These are phyloP conservation scores for Condylura cristata DNA, from an alignment of 2,113 vertebrate genomes.

Conservation along the genomic window DNA sequence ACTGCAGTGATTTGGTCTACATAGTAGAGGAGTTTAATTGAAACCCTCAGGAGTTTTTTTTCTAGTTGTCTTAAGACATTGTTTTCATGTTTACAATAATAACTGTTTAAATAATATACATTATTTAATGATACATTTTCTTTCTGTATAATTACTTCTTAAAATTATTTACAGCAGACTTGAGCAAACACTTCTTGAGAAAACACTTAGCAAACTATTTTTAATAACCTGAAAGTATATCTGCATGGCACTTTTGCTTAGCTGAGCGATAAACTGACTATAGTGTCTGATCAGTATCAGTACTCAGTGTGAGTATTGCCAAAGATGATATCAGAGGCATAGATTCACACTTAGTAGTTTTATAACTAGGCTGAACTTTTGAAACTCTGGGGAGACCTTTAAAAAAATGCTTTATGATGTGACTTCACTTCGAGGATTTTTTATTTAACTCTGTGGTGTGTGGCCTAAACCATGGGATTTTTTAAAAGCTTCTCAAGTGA, in stretches of 20 bases:
- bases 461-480: background rate
- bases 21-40: background rate
- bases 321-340: background rate
- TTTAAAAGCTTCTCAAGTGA: background rate
- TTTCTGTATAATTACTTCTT: background rate
- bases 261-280: background rate
- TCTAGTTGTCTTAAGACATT: background rate
- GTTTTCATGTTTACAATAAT: background rate
- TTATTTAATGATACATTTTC: background rate
- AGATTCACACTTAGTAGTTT: background rate
- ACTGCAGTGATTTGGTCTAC: background rate
- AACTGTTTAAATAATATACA: background rate
- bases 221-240: slow-evolving; percentile 1
- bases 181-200: background rate
- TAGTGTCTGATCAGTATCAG: background rate
- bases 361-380: background rate
- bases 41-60: slow-evolving; percentile 28
- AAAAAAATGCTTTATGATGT: background rate
- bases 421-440: background rate
- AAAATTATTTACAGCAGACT: background rate
- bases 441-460: background rate
- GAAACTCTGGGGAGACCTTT: background rate
- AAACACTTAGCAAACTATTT: background rate
- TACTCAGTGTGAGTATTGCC: background rate
- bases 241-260: background rate